phyloP scores from a whole-genome alignment of 2,113 vertebrate species.

The Entelurus aequoreus region DNA sequence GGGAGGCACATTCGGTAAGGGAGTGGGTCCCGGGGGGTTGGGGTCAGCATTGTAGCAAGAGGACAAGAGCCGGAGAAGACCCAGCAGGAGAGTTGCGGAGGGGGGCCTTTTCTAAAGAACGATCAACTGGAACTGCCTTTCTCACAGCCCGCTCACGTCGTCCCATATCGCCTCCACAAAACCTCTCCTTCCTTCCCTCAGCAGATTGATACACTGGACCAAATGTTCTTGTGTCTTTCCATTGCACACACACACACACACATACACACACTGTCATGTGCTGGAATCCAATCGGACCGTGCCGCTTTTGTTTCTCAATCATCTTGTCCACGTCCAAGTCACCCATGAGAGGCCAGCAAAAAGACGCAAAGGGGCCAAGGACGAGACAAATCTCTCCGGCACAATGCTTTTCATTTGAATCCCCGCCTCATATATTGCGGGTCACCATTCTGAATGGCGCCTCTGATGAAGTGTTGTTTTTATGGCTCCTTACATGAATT shows the following conservation, averaged over 20 bases:
- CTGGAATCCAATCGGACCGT: slow-evolving; percentile 58
- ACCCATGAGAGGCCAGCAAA: slow-evolving; percentile 51
- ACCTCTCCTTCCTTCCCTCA: slow-evolving; percentile 30
- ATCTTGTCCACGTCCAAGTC: slow-evolving; percentile 71
- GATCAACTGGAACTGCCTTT: slow-evolving; percentile 70
- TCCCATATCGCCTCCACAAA: slow-evolving; percentile 27
- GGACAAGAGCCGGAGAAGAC: slow-evolving; percentile 71
- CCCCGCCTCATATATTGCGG: slow-evolving; percentile 60
- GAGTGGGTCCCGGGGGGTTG: slow-evolving; percentile 42
- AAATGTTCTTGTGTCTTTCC: slow-evolving; percentile 61
- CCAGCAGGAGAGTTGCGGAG: slow-evolving; percentile 65
- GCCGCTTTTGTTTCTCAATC: slow-evolving; percentile 65
- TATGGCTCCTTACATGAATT: slow-evolving; percentile 58
- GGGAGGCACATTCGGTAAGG: slow-evolving; percentile 41
- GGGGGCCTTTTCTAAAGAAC: slow-evolving; percentile 68
- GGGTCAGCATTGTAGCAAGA: slow-evolving; percentile 59
- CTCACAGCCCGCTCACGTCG: slow-evolving; percentile 67
- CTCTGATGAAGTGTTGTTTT: slow-evolving; percentile 71
- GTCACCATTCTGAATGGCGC: slow-evolving; percentile 63
- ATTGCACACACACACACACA: slow-evolving; percentile 21
- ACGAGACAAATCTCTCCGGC: slow-evolving; percentile 65
- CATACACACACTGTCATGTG: slow-evolving; percentile 37
- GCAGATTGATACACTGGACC: slow-evolving; percentile 68
- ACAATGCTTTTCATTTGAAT: slow-evolving; percentile 68
- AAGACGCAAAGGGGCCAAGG: slow-evolving; percentile 51